Conservation (phyloP, 2,888 invertebrate genomes). For the Tiphia femorata region DNA sequence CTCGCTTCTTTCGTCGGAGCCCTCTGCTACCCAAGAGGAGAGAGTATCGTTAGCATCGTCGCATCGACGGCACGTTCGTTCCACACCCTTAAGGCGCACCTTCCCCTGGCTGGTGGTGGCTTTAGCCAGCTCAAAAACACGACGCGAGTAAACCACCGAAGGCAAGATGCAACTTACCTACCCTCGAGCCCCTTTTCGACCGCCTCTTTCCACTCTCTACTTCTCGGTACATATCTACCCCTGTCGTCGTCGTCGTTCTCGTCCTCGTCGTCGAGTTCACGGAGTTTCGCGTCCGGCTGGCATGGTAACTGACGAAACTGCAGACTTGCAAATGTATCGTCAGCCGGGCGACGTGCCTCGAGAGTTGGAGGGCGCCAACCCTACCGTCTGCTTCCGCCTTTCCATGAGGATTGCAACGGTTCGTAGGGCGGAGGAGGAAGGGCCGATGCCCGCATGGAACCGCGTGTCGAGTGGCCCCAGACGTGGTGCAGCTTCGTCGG, state of each 20-base stretch:
- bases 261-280: slow-evolving; percentile 13
- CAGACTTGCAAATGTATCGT: slow-evolving; percentile 57
- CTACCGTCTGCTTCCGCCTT: background rate
- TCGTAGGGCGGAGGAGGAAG: background rate
- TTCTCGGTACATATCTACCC: background rate
- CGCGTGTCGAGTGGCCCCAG: background rate
- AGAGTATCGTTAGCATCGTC: slow-evolving; percentile 44
- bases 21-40: background rate
- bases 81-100: slow-evolving; percentile 41
- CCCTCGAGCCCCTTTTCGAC: background rate
- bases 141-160: slow-evolving; percentile 16
- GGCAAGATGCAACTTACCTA: background rate
- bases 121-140: slow-evolving; percentile 25
- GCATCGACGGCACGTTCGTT: slow-evolving; percentile 41
- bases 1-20: slow-evolving; percentile 11
- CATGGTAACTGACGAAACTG: slow-evolving; percentile 45
- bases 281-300: slow-evolving; percentile 18
- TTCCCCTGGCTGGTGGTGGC: slow-evolving; percentile 16
- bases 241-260: background rate
- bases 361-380: slow-evolving; percentile 29
- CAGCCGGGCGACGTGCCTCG: slow-evolving; percentile 39
- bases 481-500: too few species aligned
- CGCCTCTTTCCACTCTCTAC: background rate
- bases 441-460: background rate
- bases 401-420: too few species aligned